Evolutionary conservation across 2,797 vertebrate species (phyloP), one percentile per base, ranked within the genome.

Genomic region (Gymnocypris eckloni): DNA sequence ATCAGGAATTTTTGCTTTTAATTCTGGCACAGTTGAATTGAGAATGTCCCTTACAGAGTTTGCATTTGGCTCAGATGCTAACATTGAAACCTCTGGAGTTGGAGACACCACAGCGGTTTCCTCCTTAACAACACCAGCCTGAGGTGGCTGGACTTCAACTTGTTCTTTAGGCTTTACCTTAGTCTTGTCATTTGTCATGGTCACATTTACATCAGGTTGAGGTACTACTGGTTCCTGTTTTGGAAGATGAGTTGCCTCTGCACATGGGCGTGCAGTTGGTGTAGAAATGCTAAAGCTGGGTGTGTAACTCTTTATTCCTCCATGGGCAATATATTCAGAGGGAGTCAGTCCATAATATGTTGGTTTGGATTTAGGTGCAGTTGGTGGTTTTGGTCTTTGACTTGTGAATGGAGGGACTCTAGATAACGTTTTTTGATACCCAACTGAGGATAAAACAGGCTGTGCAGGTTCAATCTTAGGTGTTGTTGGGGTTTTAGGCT

Each of bases 311-410:
- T 91, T 92, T 50, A 95, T 95, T 83, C 95, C 94, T 2, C 95
- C 95, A 20, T 94, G 88, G 86, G 95, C 94, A 64, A 93, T 90
- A 86, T 95, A 95, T 90, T 94, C 95, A 87, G 93, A 92, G 0
- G 95, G 95, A 28, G 94, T 96, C 87, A 96, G 87, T 82, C 94
- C 95, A 82, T 94, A 94, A 87, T 96, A 95, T 79, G 81, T 61
- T 75, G 93, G 91, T 90, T 91, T 94, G 28, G 90, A 70, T 87
- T 91, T 94, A 22, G 89, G 90, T 89, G 89, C 85, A 33, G 91
- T 94, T 87, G 93, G 93, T 10, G 94, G 94, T 92, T 91, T 95
- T 73, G 94, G 93, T 89, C 94, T 95, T 87, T 93, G 92, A 82
- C 92, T 90, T 79, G 83, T 88, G 82, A 89, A 72, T 61, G 90